Conservation (phyloP, 2,888 invertebrate genomes). For the Penaeus monodon region DNA sequence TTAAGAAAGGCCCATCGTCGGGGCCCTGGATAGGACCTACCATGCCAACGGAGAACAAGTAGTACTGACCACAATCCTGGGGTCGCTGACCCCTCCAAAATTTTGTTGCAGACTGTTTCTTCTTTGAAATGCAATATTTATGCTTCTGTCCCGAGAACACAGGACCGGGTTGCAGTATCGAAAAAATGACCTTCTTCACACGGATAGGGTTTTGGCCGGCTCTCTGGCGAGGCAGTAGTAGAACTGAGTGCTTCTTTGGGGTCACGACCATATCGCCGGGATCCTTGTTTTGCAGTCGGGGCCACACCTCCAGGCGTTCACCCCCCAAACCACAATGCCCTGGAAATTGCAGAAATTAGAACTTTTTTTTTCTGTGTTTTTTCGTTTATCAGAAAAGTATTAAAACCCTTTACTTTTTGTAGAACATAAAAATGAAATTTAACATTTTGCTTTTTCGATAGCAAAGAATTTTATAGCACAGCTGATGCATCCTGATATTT, state of each 20-base stretch:
- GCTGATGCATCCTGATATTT: too few species aligned
- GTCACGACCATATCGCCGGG: neutral
- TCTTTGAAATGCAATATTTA: neutral
- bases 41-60: neutral
- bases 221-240: neutral
- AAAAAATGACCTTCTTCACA: neutral
- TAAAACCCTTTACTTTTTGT: too few species aligned
- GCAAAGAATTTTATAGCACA: too few species aligned
- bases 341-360: too few species aligned
- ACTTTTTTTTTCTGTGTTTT: too few species aligned
- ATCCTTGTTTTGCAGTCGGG: neutral
- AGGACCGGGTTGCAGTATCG: neutral
- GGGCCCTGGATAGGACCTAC: neutral
- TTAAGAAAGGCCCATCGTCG: neutral
- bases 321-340: too few species aligned
- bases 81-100: neutral
- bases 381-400: too few species aligned
- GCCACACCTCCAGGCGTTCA: neutral
- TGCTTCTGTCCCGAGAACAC: neutral
- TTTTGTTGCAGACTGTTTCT: neutral
- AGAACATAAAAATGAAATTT: too few species aligned
- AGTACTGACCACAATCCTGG: neutral
- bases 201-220: neutral
- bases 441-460: too few species aligned
- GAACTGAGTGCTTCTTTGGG: conserved; percentile 15